Percentiles rank a stretch among this genome's conserved stretches.
phyloP scores from a whole-genome alignment of 2,797 vertebrate genomes.

The Diceros bicornis region DNA sequence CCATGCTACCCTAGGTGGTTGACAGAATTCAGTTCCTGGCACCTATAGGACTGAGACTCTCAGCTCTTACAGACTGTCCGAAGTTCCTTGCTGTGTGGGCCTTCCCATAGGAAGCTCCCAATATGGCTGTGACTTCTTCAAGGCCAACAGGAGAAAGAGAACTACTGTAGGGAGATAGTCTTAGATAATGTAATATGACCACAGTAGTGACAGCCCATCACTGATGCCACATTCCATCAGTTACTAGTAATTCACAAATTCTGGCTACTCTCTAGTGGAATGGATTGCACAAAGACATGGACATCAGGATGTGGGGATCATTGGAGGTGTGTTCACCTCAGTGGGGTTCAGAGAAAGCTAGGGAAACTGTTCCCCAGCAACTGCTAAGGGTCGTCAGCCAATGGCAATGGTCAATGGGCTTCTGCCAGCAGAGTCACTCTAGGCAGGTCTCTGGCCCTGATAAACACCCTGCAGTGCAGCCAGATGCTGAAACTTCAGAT shows the following conservation, averaged over 20 bases:
- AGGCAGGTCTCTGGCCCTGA: not conserved
- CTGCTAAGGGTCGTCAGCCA: not conserved
- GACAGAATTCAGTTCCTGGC: too few relatives aligned
- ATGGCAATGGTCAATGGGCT: not conserved
- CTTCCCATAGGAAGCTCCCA: not conserved
- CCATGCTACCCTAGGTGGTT: not conserved
- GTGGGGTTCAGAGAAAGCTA: not conserved
- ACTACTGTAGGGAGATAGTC: not conserved
- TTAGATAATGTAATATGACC: not conserved
- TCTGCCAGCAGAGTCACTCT: not conserved
- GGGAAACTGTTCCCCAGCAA: not conserved
- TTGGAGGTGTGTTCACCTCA: not conserved
- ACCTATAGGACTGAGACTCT: not conserved
- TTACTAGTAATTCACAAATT: not conserved
- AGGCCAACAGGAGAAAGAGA: not conserved
- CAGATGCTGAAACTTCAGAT: not conserved
- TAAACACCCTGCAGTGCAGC: not conserved
- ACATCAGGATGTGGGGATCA: not conserved
- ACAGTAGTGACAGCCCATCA: not conserved
- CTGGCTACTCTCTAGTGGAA: too few relatives aligned
- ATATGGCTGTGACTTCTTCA: not conserved
- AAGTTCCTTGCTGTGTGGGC: not conserved
- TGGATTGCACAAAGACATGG: too few relatives aligned
- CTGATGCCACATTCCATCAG: not conserved
- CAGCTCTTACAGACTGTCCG: not conserved